These are phyloP conservation scores for Piscicola geometra DNA, from an alignment of 2,888 invertebrate genomes.

Conservation along the genomic window DNA sequence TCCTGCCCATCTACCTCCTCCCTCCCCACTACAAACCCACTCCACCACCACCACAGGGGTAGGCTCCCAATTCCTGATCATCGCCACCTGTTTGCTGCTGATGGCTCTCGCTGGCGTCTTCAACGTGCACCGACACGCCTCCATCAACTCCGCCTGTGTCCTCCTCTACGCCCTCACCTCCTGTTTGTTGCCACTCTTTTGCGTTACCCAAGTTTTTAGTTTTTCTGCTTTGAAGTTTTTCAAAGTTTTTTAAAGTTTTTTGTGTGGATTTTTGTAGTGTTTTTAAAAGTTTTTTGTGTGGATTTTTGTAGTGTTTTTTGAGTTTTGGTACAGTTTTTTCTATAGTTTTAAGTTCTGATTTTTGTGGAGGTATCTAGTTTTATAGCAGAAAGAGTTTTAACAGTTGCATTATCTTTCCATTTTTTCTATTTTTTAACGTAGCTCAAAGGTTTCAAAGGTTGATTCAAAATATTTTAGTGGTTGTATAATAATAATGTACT, in stretches of 20 bases:
- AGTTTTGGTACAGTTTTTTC: too few species aligned
- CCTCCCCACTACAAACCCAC: too few species aligned
- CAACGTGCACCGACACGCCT: conserved; percentile 59
- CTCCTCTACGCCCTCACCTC: conserved; percentile 59
- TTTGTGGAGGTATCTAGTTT: neutral
- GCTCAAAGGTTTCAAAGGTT: too few species aligned
- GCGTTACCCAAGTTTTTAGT: neutral
- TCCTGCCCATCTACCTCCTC: too few species aligned
- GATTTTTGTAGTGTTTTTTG: neutral
- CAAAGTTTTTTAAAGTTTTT: neutral
- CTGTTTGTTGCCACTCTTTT: conserved; percentile 47
- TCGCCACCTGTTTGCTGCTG: conserved; percentile 57
- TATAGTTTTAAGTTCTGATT: neutral
- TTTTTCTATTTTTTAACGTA: too few species aligned
- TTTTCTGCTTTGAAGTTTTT: neutral
- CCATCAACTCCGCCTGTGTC: conserved; percentile 58
- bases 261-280: conserved; percentile 5
- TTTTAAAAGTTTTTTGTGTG: neutral
- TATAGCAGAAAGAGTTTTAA: too few species aligned
- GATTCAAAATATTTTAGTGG: too few species aligned
- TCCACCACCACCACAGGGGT: conserved; percentile 52
- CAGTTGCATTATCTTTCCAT: too few species aligned
- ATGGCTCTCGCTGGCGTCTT: conserved; percentile 58
- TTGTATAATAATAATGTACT: too few species aligned
- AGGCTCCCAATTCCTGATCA: conserved; percentile 58